Evolutionary conservation across 2,888 invertebrate genomes (phyloP), one percentile per base, ranked within the genome.

Genomic region (Eupithecia inturbata): DNA sequence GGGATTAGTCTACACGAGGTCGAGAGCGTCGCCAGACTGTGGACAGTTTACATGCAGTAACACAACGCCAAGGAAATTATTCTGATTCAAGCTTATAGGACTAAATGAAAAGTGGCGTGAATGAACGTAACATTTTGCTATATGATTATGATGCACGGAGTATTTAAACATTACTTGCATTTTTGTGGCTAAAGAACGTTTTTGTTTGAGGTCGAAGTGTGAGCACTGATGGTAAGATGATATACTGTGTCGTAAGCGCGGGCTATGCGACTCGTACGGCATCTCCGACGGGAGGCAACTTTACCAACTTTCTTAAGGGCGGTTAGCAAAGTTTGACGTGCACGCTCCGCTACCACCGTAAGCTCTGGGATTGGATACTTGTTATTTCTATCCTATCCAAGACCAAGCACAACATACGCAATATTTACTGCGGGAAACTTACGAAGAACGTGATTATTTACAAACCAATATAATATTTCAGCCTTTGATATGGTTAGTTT

Each of bases 311-410:
- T 92, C 92, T 91, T 93, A 91, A 92, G 91, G 91, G 90, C 90
- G 92, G 93, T 93, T 93, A 89, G 89, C 88, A 86, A 93, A 94
- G 91, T 94, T 94, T 90, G 93, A 92, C 92, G 91, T 92, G 91
- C 92, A 91, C 91, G 90, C 91, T 90, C 89, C 91, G 90, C 90
- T 89, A 83, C 85, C 88, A 89, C 88, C 89, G 88, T 93, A 93
- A 94, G 92, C 93, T 91, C 85, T 83, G 87, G 92, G 92, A 91
- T 92, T 88, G 89, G 87, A 91, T 91, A 91, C 91, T 92, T 89
- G 83, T 88, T 87, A 91, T 66, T 66, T 66, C 66, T 66, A 91
- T 88, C 89, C 89, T 87, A 88, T 88, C 89, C 86, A 88, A 91
- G 91, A 91, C 84, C 89, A 83, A 82, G 78, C 80, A 80, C 83